Base-by-base conservation (phyloP, 2,888 invertebrate species). In the Zele albiditarsus region DNA sequence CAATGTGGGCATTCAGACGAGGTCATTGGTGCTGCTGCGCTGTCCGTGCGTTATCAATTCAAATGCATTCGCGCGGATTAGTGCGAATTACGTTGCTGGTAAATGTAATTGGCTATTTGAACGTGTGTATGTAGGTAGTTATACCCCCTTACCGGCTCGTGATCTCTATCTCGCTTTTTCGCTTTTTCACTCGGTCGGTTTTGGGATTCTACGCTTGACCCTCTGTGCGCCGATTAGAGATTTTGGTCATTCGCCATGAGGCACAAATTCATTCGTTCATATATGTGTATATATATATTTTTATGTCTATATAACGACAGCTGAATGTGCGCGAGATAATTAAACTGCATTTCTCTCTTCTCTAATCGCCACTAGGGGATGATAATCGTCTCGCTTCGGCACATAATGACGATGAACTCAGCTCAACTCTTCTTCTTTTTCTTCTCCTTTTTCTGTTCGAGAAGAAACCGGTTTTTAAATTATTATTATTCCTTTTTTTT, bases 321-420 rank as follows among this genome's bases (percentile, higher is more conserved):
- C 25, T 49, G 66, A 42, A 66, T 66, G 68, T 31, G 31, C 53
- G 28, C 33, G 68, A 57, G 60, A 74, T 74, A 74, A 74, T 74
- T 74, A 74, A 74, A 68, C 60, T 58, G 60, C 60, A 74, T 62
- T 74, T 58, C 68, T 68, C 62, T 74, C 60, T 49, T 69, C 58
- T 49, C 68, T 69, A 58, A 49, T 68, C 53, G 62, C 70, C 62
- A 65, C 33, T n/a, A 46, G 65, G 75, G 75, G 71, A 75, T 71
- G 71, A 75, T 75, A 75, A 75, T 75, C 75, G 75, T 75, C 68
- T 62, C 67, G 73, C 73, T 74, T 71, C 60, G 60, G 66, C 57
- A 60, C 49, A 65, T 75, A 75, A 75, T 75, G 75, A 75, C 75
- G 75, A 65, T 38, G 70, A 58, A 20, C 63, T 23, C 63, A 12